Evolutionary conservation across 2,797 vertebrate species (phyloP).

Genomic region (Austrolebias charrua): DNA sequence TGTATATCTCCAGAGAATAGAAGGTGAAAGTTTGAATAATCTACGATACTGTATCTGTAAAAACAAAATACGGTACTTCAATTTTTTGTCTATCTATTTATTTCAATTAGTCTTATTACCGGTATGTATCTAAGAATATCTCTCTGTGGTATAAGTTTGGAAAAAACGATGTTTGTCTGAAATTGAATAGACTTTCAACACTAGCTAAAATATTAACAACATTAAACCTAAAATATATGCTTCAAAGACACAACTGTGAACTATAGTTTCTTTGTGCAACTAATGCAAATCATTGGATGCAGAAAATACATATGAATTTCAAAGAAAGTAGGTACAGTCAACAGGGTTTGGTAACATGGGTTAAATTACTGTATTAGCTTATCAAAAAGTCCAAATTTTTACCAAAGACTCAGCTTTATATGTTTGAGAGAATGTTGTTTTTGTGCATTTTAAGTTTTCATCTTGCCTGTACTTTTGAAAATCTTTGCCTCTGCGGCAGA

Average conservation of each 20-base stretch:
- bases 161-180: conserved; percentile 37
- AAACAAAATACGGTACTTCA: conserved; percentile 38
- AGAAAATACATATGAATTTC: conserved; percentile 8
- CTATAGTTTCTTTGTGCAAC: conserved; percentile 17
- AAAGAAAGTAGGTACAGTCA: conserved; percentile 23
- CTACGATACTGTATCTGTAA: conserved; percentile 20
- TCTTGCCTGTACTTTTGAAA: conserved; percentile 34
- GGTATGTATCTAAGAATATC: conserved; percentile 44
- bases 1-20: conserved; percentile 22
- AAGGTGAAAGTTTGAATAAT: conserved; percentile 38
- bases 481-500: conserved; percentile 36
- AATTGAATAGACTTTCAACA: conserved; percentile 49
- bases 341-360: conserved; percentile 9
- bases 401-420: conserved; percentile 15
- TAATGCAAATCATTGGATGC: conserved; percentile 5
- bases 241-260: conserved; percentile 12
- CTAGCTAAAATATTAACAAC: conserved; percentile 23
- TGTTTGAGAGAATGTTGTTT: conserved; percentile 16
- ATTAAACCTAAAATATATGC: too few species aligned
- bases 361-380: not conserved
- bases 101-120: conserved; percentile 43
- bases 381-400: conserved; percentile 19
- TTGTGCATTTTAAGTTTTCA: conserved; percentile 16
- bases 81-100: conserved; percentile 21
- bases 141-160: conserved; percentile 1